Conservation (phyloP, 2,113 vertebrate species). For the Hippopotamus amphibius region DNA sequence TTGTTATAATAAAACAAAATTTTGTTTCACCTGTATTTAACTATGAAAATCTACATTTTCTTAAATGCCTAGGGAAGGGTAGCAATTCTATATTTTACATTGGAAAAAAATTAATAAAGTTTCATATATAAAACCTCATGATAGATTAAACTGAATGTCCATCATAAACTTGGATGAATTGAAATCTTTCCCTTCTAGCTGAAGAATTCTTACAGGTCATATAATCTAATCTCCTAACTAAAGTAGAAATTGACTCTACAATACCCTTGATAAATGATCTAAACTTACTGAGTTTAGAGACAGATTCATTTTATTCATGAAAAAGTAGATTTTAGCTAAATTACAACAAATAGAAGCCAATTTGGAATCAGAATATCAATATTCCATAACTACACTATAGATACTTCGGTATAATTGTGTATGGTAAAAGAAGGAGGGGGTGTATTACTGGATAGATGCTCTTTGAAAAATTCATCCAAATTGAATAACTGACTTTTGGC, state of each 20-base stretch:
- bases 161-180: slow-evolving; percentile 6
- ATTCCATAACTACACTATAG: not conserved
- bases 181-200: not conserved
- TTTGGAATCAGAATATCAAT: not conserved
- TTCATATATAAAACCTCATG: not conserved
- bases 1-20: slow-evolving; percentile 50
- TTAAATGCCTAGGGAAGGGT: not conserved
- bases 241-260: slow-evolving; percentile 9
- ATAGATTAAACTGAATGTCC: not conserved
- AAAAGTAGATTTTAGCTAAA: slow-evolving; percentile 21
- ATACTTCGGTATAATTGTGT: not conserved
- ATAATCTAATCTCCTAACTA: not conserved
- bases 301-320: slow-evolving; percentile 26
- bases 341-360: not conserved
- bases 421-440: not conserved
- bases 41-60: not conserved
- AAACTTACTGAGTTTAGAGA: slow-evolving; percentile 33
- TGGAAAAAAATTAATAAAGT: slow-evolving; percentile 16
- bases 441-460: not conserved
- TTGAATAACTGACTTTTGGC: not conserved
- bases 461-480: not conserved
- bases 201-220: slow-evolving; percentile 4
- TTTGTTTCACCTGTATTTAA: not conserved
- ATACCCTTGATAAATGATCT: not conserved
- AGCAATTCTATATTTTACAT: not conserved